These are phyloP conservation scores for Acleris literana DNA, from an alignment of 2,888 invertebrate species.

Conservation along the genomic window DNA sequence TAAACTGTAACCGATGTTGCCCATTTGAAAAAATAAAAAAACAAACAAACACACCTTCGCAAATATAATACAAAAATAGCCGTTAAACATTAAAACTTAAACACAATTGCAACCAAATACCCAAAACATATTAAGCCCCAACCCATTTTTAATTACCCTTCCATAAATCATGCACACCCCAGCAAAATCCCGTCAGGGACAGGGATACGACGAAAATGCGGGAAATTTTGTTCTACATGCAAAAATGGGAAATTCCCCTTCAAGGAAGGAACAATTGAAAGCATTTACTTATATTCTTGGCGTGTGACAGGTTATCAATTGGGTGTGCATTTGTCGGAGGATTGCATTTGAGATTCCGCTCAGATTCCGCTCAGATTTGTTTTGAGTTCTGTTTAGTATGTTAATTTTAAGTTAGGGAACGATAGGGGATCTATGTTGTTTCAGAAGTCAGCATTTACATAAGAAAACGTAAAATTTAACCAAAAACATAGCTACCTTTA, in stretches of 20 bases:
- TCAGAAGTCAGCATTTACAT: no score
- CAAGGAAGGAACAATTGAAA: slow-evolving; percentile 55
- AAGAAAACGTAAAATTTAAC: no score
- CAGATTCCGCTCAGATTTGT: neutral
- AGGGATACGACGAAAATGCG: slow-evolving; percentile 70
- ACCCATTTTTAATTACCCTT: slow-evolving; percentile 8
- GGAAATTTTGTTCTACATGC: slow-evolving; percentile 80
- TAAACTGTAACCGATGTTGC: no score
- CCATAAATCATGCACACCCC: slow-evolving; percentile 51
- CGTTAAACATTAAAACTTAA: neutral
- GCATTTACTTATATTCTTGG: slow-evolving; percentile 43
- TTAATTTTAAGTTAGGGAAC: no score
- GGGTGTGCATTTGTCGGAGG: slow-evolving; percentile 40
- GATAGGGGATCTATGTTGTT: no score
- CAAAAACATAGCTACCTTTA: no score
- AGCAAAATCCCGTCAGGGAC: slow-evolving; percentile 72
- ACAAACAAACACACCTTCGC: neutral
- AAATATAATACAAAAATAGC: neutral
- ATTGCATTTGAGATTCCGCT: slow-evolving; percentile 6
- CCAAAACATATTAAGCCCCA: neutral
- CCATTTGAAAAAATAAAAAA: neutral
- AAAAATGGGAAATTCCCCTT: slow-evolving; percentile 72
- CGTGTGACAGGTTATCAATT: slow-evolving; percentile 69
- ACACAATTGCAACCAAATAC: neutral
- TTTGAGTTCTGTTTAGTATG: no score